Evolutionary conservation across 2,888 invertebrate species (phyloP), one percentile per base, ranked within the genome.

Genomic region (Cephus runcator): DNA sequence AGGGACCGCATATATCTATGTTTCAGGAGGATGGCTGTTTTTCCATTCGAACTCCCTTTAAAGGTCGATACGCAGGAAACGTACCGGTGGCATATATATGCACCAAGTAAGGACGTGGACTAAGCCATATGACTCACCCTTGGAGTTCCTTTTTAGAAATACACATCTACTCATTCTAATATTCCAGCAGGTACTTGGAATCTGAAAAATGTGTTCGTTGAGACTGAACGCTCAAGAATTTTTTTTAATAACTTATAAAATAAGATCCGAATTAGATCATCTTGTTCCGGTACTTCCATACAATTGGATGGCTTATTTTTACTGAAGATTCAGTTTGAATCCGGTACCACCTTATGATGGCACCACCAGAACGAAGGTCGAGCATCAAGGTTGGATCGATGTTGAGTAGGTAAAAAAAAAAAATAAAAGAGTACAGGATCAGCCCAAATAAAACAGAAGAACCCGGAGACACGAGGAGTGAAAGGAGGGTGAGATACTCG

Each of bases 51-150:
- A 33, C 31, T 23, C 71, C 71, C 77, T 77, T 80, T 78, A 81
- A 82, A 87, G 84, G 86, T 87, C 87, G 87, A 87, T 87, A 85
- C 79, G 84, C 80, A 84, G 83, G 83, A 85, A 87, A 87, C 84
- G 80, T 84, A 79, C 78, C 81, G 81, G 80, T 23, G 23, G 3
- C 56, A 23, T 0, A 40, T 0, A 40, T 15, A 56, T 56, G 9
- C 56, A 56, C 56, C 56, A 23, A 9, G 56, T 56, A 56, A 56
- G 56, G 56, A 56, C 56, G 56, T 56, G 23, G 56, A 56, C 56
- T 56, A 23, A 56, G 69, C 33, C 81, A 76, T 76, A 79, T 79
- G 81, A 81, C 35, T 79, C 82, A 79, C 80, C 79, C 75, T 69
- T 12, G 23, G 34, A 30, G 73, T 34, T 73, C 74, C 74, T 74